phyloP scores from a whole-genome alignment of 1,140 invertebrate genomes.

The Ceratina japonica region DNA sequence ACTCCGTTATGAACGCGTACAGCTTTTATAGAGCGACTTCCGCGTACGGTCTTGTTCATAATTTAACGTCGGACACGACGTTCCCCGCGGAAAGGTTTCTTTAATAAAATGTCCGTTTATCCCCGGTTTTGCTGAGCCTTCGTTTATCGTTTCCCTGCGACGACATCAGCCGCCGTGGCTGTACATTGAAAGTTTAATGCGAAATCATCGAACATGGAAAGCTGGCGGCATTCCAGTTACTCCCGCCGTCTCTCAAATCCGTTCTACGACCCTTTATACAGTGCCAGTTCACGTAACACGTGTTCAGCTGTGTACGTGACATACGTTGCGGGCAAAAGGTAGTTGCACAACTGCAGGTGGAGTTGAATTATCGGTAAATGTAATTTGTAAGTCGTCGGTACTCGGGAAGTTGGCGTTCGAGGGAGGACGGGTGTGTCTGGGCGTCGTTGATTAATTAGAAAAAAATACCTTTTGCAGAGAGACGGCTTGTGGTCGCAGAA shows the following conservation, averaged over 20 bases:
- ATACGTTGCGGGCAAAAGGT: slow-evolving; percentile 46
- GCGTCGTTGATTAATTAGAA: neutral
- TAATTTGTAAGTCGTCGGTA: slow-evolving; percentile 51
- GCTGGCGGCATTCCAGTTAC: slow-evolving; percentile 65
- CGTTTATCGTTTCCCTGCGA: slow-evolving; percentile 18
- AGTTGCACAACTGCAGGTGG: slow-evolving; percentile 40
- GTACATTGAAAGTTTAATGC: slow-evolving; percentile 70
- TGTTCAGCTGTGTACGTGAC: slow-evolving; percentile 46
- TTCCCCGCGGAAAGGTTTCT: neutral
- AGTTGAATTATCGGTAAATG: slow-evolving; percentile 47
- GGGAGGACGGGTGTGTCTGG: too few relatives aligned
- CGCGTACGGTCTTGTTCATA: neutral
- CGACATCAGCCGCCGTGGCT: slow-evolving; percentile 22
- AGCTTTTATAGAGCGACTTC: slow-evolving; percentile 1
- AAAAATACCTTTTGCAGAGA: too few relatives aligned
- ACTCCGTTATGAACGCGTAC: slow-evolving; percentile 9
- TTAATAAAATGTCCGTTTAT: slow-evolving; percentile 33
- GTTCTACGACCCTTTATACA: slow-evolving; percentile 42
- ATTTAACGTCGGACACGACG: slow-evolving; percentile 4
- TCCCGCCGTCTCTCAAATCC: slow-evolving; percentile 28
- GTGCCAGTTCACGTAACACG: slow-evolving; percentile 41
- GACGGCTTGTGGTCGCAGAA: too few relatives aligned
- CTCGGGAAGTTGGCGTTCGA: neutral
- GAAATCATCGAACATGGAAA: slow-evolving; percentile 70
- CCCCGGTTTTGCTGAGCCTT: slow-evolving; percentile 6